Percentiles rank a stretch among this genome's conserved stretches.
Conservation (phyloP, 1,140 invertebrate genomes). For the Plutomurus gul region DNA sequence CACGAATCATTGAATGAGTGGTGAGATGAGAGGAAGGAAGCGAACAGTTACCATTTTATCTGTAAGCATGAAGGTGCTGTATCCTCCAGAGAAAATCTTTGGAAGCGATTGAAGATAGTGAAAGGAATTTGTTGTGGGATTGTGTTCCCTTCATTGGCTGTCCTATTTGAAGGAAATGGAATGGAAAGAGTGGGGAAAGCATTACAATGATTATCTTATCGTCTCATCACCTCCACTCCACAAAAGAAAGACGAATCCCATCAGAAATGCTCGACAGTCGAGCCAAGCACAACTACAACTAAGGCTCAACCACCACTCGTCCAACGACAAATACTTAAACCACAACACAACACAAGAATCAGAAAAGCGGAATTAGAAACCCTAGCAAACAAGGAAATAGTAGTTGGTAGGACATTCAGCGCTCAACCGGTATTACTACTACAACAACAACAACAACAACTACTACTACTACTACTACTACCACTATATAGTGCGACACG, state of each 20-base stretch:
- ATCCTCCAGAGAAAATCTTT: not conserved
- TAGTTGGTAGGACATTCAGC: no score
- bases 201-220: constrained; percentile 27
- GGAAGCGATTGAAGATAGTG: not conserved
- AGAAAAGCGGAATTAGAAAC: constrained; percentile 8
- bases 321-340: not conserved
- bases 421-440: no score
- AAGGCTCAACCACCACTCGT: not conserved
- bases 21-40: no score
- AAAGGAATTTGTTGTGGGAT: constrained; percentile 16
- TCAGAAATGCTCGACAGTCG: no score
- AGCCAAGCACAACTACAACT: not conserved
- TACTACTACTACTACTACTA: no score
- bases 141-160: not conserved
- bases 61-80: not conserved
- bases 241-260: not conserved
- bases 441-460: no score
- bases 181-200: constrained; percentile 1
- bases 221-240: not conserved
- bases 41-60: no score
- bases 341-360: not conserved
- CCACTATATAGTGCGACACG: no score
- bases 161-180: no score
- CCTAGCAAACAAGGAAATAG: not conserved
- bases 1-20: no score